These are phyloP conservation scores for Shargacucullia verbasci DNA, from an alignment of 2,888 invertebrate genomes.

Conservation along the genomic window DNA sequence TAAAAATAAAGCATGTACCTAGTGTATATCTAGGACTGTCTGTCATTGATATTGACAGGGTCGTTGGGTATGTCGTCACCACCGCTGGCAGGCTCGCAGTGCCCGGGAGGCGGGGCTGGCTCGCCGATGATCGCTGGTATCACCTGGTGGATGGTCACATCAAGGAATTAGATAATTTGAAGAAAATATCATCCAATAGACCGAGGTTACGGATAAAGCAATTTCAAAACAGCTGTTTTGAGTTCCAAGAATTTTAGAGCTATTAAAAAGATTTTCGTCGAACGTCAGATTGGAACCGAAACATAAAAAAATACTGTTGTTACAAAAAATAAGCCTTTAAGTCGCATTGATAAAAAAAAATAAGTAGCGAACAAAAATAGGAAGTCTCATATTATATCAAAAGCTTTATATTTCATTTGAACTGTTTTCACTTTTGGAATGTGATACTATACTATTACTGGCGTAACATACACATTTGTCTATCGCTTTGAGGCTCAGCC, in stretches of 20 bases:
- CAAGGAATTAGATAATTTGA: neutral
- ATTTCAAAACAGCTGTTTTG: too few species aligned
- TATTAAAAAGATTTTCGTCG: too few species aligned
- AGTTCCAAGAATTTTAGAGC: too few species aligned
- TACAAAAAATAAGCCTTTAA: too few species aligned
- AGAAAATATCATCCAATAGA: neutral
- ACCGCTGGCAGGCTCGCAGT: conserved; percentile 21
- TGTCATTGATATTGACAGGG: conserved; percentile 52
- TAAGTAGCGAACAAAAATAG: too few species aligned
- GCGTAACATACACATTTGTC: conserved; percentile 28
- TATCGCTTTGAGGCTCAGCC: conserved; percentile 23
- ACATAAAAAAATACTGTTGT: too few species aligned
- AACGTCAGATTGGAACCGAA: too few species aligned
- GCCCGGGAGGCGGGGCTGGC: conserved; percentile 38
- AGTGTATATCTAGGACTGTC: conserved; percentile 17
- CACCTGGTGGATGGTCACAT: conserved; percentile 54
- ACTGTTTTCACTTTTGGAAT: conserved; percentile 21
- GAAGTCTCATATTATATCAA: neutral
- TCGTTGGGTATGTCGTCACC: conserved; percentile 63
- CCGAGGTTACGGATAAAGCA: too few species aligned
- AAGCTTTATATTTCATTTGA: conserved; percentile 22
- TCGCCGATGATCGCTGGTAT: conserved; percentile 74
- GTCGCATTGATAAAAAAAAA: too few species aligned
- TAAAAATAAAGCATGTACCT: neutral
- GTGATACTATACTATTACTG: conserved; percentile 21